Conservation (phyloP, 2,113 vertebrate species). For the Lepus americanus region DNA sequence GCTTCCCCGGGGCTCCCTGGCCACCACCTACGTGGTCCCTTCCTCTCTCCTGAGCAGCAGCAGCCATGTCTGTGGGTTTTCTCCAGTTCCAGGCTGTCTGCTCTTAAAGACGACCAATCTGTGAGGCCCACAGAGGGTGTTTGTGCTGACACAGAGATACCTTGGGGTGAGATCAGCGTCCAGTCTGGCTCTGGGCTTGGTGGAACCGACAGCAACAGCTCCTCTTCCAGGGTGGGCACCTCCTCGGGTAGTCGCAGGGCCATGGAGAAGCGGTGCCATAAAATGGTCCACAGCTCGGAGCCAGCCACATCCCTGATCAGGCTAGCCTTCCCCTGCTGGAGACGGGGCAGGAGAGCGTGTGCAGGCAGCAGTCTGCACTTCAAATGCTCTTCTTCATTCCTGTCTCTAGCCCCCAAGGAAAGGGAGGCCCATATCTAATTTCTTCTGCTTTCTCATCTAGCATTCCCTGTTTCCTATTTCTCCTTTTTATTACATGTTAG, state of each 20-base stretch:
- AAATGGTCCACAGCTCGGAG: slow-evolving; percentile 85
- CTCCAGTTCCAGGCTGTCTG: not conserved
- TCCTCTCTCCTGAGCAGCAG: not conserved
- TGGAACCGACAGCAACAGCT: slow-evolving; percentile 21
- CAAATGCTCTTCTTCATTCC: not conserved
- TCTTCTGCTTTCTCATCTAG: not conserved
- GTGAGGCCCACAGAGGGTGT: not conserved
- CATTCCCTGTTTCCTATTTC: not conserved
- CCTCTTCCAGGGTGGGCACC: slow-evolving; percentile 72
- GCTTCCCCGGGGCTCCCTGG: not conserved
- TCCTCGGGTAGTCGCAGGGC: slow-evolving; percentile 72
- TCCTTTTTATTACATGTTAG: not conserved
- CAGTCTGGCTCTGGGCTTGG: slow-evolving; percentile 85
- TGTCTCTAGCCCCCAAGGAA: not conserved
- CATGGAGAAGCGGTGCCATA: slow-evolving; percentile 86
- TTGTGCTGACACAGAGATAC: slow-evolving; percentile 78
- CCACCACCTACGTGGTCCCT: not conserved
- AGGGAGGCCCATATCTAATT: slow-evolving; percentile 38
- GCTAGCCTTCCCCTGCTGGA: slow-evolving; percentile 70
- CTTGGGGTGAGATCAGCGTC: slow-evolving; percentile 89
- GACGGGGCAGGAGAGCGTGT: not conserved
- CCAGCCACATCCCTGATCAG: slow-evolving; percentile 74
- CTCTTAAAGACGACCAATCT: not conserved
- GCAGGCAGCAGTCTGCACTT: not conserved
- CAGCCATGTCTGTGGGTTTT: not conserved